These are phyloP conservation scores for Riptortus pedestris DNA, from an alignment of 1,140 invertebrate genomes.

Conservation along the genomic window DNA sequence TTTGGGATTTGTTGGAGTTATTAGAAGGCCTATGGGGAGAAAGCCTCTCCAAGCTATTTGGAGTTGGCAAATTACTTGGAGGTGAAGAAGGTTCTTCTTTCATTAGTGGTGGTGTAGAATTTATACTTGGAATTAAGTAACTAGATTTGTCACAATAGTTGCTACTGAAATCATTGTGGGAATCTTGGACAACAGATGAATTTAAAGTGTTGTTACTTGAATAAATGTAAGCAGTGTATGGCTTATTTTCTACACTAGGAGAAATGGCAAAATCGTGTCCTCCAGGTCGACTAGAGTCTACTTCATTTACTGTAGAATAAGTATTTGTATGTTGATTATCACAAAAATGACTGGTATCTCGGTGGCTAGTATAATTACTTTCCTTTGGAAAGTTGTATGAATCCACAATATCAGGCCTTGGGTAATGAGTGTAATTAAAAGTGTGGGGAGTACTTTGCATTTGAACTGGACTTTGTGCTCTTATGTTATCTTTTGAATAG, in stretches of 20 bases:
- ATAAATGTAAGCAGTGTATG: conserved; percentile 9
- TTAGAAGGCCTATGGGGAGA: background rate
- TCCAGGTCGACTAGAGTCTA: no score
- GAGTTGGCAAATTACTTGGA: background rate
- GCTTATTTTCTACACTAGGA: background rate
- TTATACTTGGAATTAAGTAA: background rate
- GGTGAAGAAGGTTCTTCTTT: background rate
- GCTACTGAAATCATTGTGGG: background rate
- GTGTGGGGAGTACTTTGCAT: no score
- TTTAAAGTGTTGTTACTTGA: background rate
- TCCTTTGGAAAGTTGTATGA: no score
- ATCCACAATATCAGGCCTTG: no score
- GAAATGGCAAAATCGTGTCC: no score
- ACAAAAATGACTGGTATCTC: no score
- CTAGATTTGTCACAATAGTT: background rate
- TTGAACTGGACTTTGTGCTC: no score
- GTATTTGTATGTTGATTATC: no score
- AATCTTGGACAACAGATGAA: background rate
- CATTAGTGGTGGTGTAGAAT: background rate
- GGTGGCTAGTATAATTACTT: no score
- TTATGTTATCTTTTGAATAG: no score
- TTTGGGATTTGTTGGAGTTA: background rate
- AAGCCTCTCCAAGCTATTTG: conserved; percentile 1
- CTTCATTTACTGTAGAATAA: no score
- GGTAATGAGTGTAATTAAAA: no score